phyloP scores from a whole-genome alignment of 2,113 vertebrate genomes.

The Antigone vipio region DNA sequence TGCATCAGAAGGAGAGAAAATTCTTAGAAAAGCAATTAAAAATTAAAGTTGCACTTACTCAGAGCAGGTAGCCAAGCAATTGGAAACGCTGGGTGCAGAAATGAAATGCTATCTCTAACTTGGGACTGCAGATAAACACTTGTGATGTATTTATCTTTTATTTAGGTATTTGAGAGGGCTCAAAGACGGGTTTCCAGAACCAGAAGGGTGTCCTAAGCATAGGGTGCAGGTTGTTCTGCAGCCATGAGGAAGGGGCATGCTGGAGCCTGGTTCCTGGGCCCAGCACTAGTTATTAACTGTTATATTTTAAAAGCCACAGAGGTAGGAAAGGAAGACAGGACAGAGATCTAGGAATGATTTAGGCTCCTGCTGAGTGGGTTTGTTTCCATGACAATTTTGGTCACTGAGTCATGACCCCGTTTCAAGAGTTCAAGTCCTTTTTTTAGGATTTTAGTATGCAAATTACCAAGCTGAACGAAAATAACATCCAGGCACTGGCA shows the following conservation, averaged over 20 bases:
- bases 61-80: not conserved
- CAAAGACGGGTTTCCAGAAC: not conserved
- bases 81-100: not conserved
- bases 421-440: slow-evolving; percentile 22
- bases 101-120: not conserved
- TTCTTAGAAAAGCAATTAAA: not conserved
- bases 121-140: not conserved
- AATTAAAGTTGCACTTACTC: not conserved
- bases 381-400: slow-evolving; percentile 26
- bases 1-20: not conserved
- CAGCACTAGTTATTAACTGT: not conserved
- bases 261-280: not conserved
- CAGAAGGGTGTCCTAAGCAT: not conserved
- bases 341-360: not conserved
- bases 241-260: rapidly evolving
- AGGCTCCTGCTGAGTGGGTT: not conserved
- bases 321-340: not conserved
- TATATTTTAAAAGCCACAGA: not conserved
- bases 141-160: not conserved
- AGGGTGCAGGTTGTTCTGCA: not conserved
- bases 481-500: slow-evolving; percentile 9
- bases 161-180: not conserved
- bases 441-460: not conserved
- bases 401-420: not conserved
- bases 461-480: slow-evolving; percentile 9